These are phyloP conservation scores for Puma concolor DNA, from an alignment of 2,113 vertebrate genomes.

Conservation along the genomic window DNA sequence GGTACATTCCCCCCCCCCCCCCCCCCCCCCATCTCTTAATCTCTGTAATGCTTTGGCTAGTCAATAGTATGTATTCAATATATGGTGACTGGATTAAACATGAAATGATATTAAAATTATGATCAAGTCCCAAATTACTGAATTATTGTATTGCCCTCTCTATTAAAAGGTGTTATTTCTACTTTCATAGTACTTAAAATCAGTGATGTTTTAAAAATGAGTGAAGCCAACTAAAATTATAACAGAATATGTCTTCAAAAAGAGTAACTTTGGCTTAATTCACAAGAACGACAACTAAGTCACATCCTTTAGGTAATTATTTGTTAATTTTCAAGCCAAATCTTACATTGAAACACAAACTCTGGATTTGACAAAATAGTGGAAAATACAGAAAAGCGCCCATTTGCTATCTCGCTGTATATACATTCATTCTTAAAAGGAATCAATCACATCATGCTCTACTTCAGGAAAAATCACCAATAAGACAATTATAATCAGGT, in stretches of 20 bases:
- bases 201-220: constrained; percentile 24
- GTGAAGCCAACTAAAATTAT: not conserved
- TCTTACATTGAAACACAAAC: not conserved
- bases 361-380: not conserved
- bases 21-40: not conserved
- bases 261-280: not conserved
- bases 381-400: not conserved
- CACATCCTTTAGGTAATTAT: not conserved
- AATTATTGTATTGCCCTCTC: not conserved
- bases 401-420: not conserved
- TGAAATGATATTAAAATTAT: not conserved
- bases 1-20: not conserved
- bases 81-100: not conserved
- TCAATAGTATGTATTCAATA: not conserved
- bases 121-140: constrained; percentile 8
- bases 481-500: not conserved
- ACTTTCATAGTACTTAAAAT: constrained; percentile 11
- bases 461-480: not conserved
- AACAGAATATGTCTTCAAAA: not conserved
- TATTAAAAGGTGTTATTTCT: not conserved
- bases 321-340: constrained; percentile 40
- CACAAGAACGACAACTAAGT: not conserved
- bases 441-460: constrained; percentile 26
- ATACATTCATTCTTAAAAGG: constrained; percentile 12
- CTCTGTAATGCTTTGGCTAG: not conserved